Percentiles rank a stretch among this genome's conserved stretches.
Conservation (phyloP, 2,888 invertebrate genomes). For the Monoplex corrugatus region DNA sequence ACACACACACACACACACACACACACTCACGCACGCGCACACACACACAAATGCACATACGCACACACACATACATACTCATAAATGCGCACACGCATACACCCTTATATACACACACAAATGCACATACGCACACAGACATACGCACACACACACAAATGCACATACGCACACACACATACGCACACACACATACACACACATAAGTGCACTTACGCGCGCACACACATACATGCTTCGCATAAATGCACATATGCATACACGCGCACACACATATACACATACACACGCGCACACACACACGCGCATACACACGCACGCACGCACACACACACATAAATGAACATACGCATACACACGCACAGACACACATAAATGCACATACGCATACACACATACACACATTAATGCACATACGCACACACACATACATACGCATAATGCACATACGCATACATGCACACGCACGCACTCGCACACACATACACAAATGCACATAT, state of each 20-base stretch:
- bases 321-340: not conserved
- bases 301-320: not conserved
- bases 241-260: not conserved
- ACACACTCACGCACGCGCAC: not conserved
- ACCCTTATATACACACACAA: constrained; percentile 10
- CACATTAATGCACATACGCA: not conserved
- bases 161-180: too few relatives aligned
- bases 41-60: not conserved
- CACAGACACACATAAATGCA: too few relatives aligned
- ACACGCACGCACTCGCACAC: not conserved
- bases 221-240: not conserved
- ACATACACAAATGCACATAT: constrained; percentile 12
- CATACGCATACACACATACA: not conserved
- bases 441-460: not conserved
- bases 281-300: not conserved
- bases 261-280: constrained; percentile 15
- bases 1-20: not conserved
- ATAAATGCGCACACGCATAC: not conserved
- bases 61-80: not conserved
- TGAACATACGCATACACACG: too few relatives aligned
- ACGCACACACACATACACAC: too few relatives aligned
- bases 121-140: not conserved
- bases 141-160: not conserved
- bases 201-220: not conserved
- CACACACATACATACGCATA: too few relatives aligned